A percentile compares a stretch with the other conserved stretches of the same genome.
Conservation (phyloP, 2,113 vertebrate genomes). For the Pycnonotus jocosus region DNA sequence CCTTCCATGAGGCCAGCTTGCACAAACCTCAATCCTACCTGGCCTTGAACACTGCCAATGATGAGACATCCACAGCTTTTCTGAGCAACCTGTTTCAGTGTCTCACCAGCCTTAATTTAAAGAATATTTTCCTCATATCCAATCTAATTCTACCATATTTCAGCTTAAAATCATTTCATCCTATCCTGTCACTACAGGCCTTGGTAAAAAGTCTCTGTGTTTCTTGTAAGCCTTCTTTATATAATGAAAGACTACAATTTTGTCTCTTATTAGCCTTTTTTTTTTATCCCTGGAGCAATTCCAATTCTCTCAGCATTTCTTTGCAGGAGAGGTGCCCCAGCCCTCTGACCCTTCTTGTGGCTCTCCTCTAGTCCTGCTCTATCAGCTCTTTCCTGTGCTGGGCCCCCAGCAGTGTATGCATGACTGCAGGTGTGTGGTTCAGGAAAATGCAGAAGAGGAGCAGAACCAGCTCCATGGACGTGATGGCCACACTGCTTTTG, state of each 20-base stretch:
- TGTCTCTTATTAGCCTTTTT: background rate
- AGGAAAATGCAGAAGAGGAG: background rate
- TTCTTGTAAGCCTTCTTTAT: background rate
- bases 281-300: background rate
- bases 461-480: background rate
- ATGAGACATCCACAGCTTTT: background rate
- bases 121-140: background rate
- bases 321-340: background rate
- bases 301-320: background rate
- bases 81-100: background rate
- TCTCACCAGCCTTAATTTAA: background rate
- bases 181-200: background rate
- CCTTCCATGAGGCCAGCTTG: background rate
- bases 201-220: background rate
- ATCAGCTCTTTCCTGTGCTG: background rate
- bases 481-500: fast-evolving
- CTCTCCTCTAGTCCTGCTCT: fast-evolving
- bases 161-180: background rate
- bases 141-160: background rate
- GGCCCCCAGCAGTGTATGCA: background rate
- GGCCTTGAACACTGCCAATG: background rate
- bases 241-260: background rate
- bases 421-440: fast-evolving
- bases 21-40: background rate
- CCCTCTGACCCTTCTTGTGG: background rate